Conservation (phyloP, 2,113 vertebrate genomes). For the Salvelinus sp. region DNA sequence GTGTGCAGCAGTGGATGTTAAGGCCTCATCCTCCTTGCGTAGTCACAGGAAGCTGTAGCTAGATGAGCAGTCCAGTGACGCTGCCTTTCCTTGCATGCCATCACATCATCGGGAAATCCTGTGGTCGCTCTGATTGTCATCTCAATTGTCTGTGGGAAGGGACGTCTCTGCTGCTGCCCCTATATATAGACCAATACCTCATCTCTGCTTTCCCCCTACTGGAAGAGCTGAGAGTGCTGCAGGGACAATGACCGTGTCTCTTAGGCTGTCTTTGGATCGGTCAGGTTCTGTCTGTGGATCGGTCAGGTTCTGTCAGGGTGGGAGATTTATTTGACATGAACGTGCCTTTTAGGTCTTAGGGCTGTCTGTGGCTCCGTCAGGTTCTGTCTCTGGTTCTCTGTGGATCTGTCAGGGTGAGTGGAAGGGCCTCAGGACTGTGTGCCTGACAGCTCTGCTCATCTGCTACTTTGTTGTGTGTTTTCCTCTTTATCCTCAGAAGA, state of each 20-base stretch:
- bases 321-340: too few relatives aligned
- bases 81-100: conserved; percentile 31
- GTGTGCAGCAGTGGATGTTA: not conserved
- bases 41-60: not conserved
- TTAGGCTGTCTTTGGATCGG: not conserved
- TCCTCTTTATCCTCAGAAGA: not conserved
- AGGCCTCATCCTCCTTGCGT: conserved; percentile 24
- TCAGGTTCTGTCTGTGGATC: not conserved
- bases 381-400: not conserved
- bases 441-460: not conserved
- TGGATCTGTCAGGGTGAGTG: not conserved
- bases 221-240: not conserved
- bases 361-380: not conserved
- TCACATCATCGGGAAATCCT: conserved; percentile 68
- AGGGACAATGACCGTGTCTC: not conserved
- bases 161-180: conserved; percentile 40
- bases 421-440: not conserved
- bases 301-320: too few relatives aligned
- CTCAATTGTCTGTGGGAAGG: conserved; percentile 52
- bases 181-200: conserved; percentile 44
- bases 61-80: not conserved
- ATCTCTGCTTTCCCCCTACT: not conserved
- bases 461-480: conserved; percentile 2
- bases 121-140: conserved; percentile 56
- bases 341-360: not conserved